Conservation (phyloP, 35 echinoderm and acorn worm genomes). For the Ptychodera flava region DNA sequence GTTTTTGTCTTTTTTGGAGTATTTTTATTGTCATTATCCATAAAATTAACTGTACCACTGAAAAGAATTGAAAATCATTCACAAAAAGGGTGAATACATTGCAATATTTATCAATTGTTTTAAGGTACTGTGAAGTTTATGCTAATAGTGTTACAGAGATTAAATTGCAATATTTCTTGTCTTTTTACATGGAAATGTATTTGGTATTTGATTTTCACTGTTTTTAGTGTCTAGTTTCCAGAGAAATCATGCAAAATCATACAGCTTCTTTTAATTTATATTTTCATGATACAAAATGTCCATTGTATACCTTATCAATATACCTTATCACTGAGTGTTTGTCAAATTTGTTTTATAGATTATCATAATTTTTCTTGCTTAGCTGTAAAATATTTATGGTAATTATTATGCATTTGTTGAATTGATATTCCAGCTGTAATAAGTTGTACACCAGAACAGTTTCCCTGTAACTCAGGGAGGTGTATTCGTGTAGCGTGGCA, state of each 20-base stretch:
- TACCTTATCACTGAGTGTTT: constrained; percentile 51
- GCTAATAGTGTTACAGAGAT: not conserved
- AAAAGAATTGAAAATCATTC: not conserved
- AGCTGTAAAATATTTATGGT: constrained; percentile 57
- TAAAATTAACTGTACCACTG: not conserved
- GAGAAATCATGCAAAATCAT: too few species aligned
- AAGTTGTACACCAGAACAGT: constrained; percentile 56
- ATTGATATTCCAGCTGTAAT: constrained; percentile 40
- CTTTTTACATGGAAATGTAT: too few species aligned
- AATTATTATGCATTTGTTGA: too few species aligned
- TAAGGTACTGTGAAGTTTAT: not conserved
- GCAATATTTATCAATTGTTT: too few species aligned
- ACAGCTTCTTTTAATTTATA: too few species aligned
- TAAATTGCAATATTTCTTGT: not conserved
- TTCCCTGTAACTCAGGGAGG: constrained; percentile 68
- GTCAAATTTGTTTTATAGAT: constrained; percentile 67
- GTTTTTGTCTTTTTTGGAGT: constrained; percentile 2
- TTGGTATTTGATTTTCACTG: too few species aligned
- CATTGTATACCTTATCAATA: constrained; percentile 66
- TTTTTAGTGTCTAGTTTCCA: too few species aligned
- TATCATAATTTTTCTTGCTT: constrained; percentile 54
- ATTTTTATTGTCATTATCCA: not conserved
- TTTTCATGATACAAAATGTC: constrained; percentile 22
- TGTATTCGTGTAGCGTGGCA: constrained; percentile 71
- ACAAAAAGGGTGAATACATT: not conserved